A percentile compares a stretch with the other conserved stretches of the same genome.
Conservation (phyloP, 1,140 invertebrate species). For the Lepidurus couesii region DNA sequence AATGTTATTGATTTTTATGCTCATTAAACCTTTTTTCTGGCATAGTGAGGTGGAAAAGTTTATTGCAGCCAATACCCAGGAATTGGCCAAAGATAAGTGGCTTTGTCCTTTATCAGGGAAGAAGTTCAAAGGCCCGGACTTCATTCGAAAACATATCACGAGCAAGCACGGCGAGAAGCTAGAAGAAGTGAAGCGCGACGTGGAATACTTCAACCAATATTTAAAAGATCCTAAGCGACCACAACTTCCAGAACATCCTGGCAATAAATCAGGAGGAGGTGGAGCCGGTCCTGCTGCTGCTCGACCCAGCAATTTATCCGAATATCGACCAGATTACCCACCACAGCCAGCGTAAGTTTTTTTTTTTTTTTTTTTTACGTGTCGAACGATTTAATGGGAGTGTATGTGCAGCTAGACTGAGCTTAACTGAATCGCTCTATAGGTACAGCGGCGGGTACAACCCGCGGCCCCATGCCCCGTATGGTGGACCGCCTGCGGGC, state of each 20-base stretch:
- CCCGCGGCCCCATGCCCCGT: neutral
- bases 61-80: slow-evolving; percentile 86
- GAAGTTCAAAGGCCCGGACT: slow-evolving; percentile 99
- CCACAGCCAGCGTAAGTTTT: slow-evolving; percentile 5
- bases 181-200: slow-evolving; percentile 91
- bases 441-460: neutral
- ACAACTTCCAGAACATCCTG: slow-evolving; percentile 81
- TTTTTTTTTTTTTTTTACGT: slow-evolving; percentile 11
- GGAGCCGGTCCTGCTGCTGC: slow-evolving; percentile 32
- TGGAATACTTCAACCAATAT: slow-evolving; percentile 97
- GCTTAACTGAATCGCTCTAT: neutral
- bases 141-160: slow-evolving; percentile 96
- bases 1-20: neutral
- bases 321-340: slow-evolving; percentile 24
- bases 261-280: slow-evolving; percentile 46
- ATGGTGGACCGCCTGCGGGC: neutral
- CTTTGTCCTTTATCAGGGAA: slow-evolving; percentile 96
- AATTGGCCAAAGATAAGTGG: slow-evolving; percentile 96
- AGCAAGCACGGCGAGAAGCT: slow-evolving; percentile 97
- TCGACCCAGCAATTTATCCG: neutral
- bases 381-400: neutral
- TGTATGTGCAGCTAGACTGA: neutral
- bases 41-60: slow-evolving; percentile 83
- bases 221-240: slow-evolving; percentile 90
- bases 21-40: slow-evolving; percentile 25